A percentile compares a stretch with the other conserved stretches of the same genome.
These are phyloP conservation scores for Alexandromys fortis DNA, from an alignment of 2,113 vertebrate species.

Conservation along the genomic window DNA sequence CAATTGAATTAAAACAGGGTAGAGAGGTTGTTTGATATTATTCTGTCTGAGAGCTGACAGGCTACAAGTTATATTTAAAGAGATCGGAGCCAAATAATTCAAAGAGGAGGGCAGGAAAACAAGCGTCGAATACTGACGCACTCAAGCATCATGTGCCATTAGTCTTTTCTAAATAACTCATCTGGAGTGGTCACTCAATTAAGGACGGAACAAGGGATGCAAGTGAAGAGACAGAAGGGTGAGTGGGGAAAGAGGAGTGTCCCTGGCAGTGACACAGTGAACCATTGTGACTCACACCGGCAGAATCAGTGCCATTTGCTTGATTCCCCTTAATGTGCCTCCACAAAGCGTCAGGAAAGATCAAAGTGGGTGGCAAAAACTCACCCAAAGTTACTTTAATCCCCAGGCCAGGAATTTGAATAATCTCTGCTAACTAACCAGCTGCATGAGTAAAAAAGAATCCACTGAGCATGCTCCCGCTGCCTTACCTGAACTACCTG, in stretches of 20 bases:
- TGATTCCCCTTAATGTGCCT: not conserved
- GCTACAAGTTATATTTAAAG: constrained; percentile 56
- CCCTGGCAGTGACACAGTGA: not conserved
- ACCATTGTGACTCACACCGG: not conserved
- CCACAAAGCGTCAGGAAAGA: not conserved
- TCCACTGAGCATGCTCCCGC: not conserved
- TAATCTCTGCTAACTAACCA: not conserved
- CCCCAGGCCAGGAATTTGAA: not conserved
- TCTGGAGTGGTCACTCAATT: constrained; percentile 9
- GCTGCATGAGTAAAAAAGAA: not conserved
- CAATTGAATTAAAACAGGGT: constrained; percentile 78
- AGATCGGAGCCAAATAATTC: constrained; percentile 52
- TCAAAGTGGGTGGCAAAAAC: not conserved
- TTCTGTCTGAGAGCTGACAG: constrained; percentile 57
- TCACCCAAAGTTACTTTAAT: not conserved
- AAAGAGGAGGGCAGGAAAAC: not conserved
- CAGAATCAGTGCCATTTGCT: not conserved
- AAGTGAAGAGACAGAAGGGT: not conserved
- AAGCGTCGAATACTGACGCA: not conserved
- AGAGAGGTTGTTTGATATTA: constrained; percentile 78
- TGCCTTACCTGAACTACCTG: not conserved
- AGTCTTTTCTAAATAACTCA: constrained; percentile 52
- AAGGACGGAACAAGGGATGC: not conserved
- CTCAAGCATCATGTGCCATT: not conserved
- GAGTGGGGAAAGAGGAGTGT: rapidly evolving